Base-by-base conservation (phyloP, 2,888 invertebrate species). In the Nymphalis c-album region DNA sequence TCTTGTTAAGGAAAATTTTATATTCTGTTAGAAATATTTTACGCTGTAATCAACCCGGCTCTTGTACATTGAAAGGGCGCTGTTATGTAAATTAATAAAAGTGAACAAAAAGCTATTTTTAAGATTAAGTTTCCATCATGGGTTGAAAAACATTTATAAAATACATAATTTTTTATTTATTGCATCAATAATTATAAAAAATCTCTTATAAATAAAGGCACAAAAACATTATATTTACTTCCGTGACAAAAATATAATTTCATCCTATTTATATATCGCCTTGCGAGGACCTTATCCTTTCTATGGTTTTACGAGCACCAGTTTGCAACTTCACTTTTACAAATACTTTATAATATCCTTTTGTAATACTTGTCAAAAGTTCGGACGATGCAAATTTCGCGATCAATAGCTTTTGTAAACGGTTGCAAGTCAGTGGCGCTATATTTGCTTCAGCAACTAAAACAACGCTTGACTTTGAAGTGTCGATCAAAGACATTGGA, bases 401-500 rank as follows among this genome's bases (percentile, higher is more conserved):
- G 63, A 70, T 67, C 69, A 63, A 67, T 71, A 69, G 65, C 71
- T 69, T 60, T 70, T 70, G 64, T 71, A 63, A 68, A 70, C 68
- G 63, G 64, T 68, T 67, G 64, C 67, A 65, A 70, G 64, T 50
- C 48, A 58, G 71, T 69, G 20, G 64, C 65, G 67, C 69, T 69
- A 79, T 72, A 72, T 69, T 70, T 70, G 65, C 70, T 69, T 63
- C 67, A 60, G 64, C 60, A 65, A 71, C 72, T 73, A 73, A 74
- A 69, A 69, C 69, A 57, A 60, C 69, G 71, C 71, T 71, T 65
- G 83, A 83, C 85, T 88, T 87, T 84, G 81, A 86, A 89, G 87
- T 85, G 85, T 82, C 84, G 85, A 86, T 88, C 86, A 85, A 88
- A 88, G 86, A 87, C 84, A 83, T 81, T 80, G 83, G 84, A 85